Base-by-base conservation (phyloP, 2,113 vertebrate genomes). In the Caracal caracal region DNA sequence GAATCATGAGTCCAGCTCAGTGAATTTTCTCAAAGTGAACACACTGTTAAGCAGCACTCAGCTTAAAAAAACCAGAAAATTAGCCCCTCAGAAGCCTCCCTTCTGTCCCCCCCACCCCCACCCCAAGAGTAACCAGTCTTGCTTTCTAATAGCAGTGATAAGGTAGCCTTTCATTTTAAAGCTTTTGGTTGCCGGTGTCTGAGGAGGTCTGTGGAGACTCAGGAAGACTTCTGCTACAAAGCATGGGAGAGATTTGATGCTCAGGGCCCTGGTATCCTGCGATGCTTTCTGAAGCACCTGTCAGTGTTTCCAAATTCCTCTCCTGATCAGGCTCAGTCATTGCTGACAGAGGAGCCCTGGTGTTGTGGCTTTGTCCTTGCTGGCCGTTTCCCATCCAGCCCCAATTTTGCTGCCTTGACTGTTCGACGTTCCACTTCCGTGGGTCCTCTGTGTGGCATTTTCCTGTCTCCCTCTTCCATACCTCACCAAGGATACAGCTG, bases 1-100 rank as follows among this genome's bases (percentile, higher is more conserved):
- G 93, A 3, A 73, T 73, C 17, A 11, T 63, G 70, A 84, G n/a
- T 94, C 70, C 40, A 49, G 43, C 79, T 84, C 16, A 13, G 11
- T 88, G n/a, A n/a, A 15, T 96, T 92, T 92, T 83, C 51, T 81
- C 63, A 59, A 22, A 94, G 33, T 63, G 20, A 90, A 79, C 19
- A 56, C 75, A 81, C 40, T 56, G 24, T 89, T 93, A 93, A 80
- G 43, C 56, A 89, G 73, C 61, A 49, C 43, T 82, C 17, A 78
- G 66, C 49, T 82, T 37, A 66, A 53, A 87, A 89, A 76, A 65
- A 75, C 0, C 35, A 12, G 47, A 85, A 84, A 80, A n/a, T 79
- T 76, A 66, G 15, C 10, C 15, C 13, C 33, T 19, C 65, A 43
- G 49, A 89, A 92, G 11, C 53, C 20, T 56, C 11, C 49, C 51